Conservation (phyloP, 2,797 vertebrate genomes). For the Halcyon smyrnensis region DNA sequence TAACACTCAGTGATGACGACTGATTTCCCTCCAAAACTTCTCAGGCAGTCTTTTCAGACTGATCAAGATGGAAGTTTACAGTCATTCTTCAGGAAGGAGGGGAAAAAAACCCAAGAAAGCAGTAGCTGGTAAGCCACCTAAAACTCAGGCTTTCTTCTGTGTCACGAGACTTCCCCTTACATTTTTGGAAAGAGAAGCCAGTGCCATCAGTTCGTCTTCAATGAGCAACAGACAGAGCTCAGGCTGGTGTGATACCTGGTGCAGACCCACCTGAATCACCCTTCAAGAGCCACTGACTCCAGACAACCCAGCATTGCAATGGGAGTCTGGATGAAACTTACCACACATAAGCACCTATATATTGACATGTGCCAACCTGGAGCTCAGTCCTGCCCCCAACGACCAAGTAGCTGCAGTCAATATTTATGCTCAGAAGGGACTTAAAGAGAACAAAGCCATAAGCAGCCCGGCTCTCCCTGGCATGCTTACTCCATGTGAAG, state of each 20-base stretch:
- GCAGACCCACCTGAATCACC: not conserved
- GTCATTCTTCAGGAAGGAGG: not conserved
- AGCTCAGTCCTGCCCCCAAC: not conserved
- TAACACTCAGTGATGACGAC: not conserved
- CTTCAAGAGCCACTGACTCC: not conserved
- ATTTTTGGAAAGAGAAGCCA: not conserved
- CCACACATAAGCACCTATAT: not conserved
- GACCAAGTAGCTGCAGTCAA: not conserved
- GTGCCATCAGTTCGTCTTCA: not conserved
- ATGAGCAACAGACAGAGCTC: not conserved
- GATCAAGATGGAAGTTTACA: not conserved
- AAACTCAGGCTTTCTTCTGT: not conserved
- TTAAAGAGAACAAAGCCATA: not conserved
- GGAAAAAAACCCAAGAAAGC: not conserved
- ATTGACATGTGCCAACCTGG: fast-evolving
- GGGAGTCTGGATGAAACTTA: not conserved
- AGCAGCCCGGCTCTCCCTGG: not conserved
- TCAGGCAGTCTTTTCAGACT: not conserved
- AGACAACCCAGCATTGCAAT: not conserved
- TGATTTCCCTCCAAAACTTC: not conserved
- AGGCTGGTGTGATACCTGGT: not conserved
- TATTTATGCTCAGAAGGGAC: not conserved
- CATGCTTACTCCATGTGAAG: not conserved
- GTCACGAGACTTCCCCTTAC: fast-evolving
- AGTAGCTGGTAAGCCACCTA: not conserved